Conservation (phyloP, 2,888 invertebrate species). For the Leucophenga maculata region DNA sequence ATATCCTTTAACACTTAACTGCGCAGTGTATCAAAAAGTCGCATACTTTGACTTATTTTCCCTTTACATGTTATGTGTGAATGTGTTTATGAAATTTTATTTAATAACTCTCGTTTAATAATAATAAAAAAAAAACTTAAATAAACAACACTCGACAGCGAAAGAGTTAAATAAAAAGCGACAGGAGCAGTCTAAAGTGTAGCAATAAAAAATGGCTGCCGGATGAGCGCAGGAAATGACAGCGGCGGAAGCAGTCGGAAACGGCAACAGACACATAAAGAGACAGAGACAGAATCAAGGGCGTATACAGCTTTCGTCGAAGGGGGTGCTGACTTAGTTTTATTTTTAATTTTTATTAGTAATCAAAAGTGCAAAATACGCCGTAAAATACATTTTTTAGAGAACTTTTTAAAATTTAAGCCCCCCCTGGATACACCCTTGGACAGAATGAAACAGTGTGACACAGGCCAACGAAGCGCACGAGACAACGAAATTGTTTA, state of each 20-base stretch:
- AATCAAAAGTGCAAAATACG: too few relatives aligned
- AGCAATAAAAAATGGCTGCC: constrained; percentile 1
- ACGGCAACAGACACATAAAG: neutral
- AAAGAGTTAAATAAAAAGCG: constrained; percentile 31
- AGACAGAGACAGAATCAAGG: neutral
- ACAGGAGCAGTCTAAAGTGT: constrained; percentile 6
- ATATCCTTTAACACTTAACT: too few relatives aligned
- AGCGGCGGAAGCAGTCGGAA: constrained; percentile 20
- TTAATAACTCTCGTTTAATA: constrained; percentile 41
- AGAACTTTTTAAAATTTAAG: too few relatives aligned
- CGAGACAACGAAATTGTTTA: constrained; percentile 1
- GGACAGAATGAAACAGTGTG: too few relatives aligned
- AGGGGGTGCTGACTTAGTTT: too few relatives aligned
- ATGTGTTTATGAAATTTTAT: constrained; percentile 43
- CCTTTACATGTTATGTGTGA: constrained; percentile 25
- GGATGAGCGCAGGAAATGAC: constrained; percentile 51
- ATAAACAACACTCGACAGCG: constrained; percentile 42
- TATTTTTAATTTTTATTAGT: too few relatives aligned
- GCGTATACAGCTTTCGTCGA: too few relatives aligned
- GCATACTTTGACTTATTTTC: too few relatives aligned
- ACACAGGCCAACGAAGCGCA: neutral
- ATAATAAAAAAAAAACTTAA: constrained; percentile 31
- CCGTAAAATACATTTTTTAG: too few relatives aligned
- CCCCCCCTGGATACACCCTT: too few relatives aligned
- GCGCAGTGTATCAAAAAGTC: too few relatives aligned